Conservation (phyloP, 64 coral and sea anemone genomes). For the Montipora efflorescens region DNA sequence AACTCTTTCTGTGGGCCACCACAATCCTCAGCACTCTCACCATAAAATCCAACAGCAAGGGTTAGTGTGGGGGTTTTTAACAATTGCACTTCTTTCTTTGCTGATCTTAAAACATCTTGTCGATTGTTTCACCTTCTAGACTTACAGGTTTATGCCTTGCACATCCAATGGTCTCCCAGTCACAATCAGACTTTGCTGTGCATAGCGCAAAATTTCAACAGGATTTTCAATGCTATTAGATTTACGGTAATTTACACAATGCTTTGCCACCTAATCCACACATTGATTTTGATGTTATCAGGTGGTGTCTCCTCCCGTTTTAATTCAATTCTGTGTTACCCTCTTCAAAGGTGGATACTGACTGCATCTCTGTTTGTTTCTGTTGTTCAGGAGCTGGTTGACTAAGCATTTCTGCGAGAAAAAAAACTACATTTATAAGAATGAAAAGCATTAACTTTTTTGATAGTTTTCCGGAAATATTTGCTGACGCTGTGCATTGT, state of each 20-base stretch:
- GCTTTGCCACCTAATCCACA: not conserved
- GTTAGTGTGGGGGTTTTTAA: not conserved
- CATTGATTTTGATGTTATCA: not conserved
- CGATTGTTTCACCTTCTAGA: constrained; percentile 40
- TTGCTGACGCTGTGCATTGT: no score
- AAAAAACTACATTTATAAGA: no score
- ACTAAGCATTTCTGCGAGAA: no score
- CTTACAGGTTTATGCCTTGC: not conserved
- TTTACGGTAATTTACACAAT: constrained; percentile 51
- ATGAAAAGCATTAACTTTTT: no score
- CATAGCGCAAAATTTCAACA: constrained; percentile 45
- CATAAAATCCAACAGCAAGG: constrained; percentile 58
- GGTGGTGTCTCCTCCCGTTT: not conserved
- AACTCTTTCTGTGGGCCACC: constrained; percentile 52
- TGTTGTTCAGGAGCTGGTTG: no score
- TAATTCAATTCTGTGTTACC: not conserved
- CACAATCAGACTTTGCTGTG: constrained; percentile 46
- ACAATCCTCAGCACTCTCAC: constrained; percentile 55
- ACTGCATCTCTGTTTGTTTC: no score
- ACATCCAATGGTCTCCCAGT: constrained; percentile 38
- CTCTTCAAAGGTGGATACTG: not conserved
- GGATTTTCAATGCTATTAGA: constrained; percentile 53
- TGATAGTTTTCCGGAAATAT: no score
- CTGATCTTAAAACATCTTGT: constrained; percentile 36
- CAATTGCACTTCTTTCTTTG: constrained; percentile 7